Evolutionary conservation across 1,140 invertebrate species (phyloP).

Genomic region (Zaprionus tsacasi): DNA sequence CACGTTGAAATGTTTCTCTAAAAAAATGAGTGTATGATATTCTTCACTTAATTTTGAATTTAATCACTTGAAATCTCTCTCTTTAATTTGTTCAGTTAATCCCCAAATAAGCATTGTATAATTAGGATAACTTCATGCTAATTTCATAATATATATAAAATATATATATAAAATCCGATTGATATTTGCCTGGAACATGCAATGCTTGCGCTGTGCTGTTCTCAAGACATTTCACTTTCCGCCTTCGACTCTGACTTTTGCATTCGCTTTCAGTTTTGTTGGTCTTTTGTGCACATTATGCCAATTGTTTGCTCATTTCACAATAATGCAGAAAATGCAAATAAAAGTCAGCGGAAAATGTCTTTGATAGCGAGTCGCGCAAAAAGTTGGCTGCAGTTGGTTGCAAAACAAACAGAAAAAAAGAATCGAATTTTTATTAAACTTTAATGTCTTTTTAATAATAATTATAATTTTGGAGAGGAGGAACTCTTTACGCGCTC

Average conservation of each 20-base stretch:
- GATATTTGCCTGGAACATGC: constrained; percentile 42
- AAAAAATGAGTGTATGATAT: no score
- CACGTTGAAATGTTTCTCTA: no score
- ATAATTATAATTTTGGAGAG: not conserved
- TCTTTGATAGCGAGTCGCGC: constrained; percentile 63
- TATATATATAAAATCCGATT: constrained; percentile 1
- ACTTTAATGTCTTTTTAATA: constrained; percentile 29
- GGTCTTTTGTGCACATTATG: constrained; percentile 41
- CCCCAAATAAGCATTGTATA: constrained; percentile 14
- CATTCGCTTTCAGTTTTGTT: constrained; percentile 18
- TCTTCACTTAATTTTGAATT: not conserved
- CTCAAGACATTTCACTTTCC: constrained; percentile 7
- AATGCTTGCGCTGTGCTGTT: constrained; percentile 22
- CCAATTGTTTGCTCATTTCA: constrained; percentile 75
- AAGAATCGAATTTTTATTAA: constrained; percentile 46
- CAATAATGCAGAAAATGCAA: constrained; percentile 63
- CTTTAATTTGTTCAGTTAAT: not conserved
- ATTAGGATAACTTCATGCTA: constrained; percentile 25
- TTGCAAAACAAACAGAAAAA: not conserved
- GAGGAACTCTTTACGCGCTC: constrained; percentile 61
- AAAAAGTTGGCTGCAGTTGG: constrained; percentile 51
- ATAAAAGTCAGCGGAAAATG: constrained; percentile 62
- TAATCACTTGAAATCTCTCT: not conserved
- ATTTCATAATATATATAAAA: constrained; percentile 18
- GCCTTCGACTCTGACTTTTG: constrained; percentile 25